Evolutionary conservation across 2,888 invertebrate species (phyloP).

Genomic region (Bimastos eiseni): DNA sequence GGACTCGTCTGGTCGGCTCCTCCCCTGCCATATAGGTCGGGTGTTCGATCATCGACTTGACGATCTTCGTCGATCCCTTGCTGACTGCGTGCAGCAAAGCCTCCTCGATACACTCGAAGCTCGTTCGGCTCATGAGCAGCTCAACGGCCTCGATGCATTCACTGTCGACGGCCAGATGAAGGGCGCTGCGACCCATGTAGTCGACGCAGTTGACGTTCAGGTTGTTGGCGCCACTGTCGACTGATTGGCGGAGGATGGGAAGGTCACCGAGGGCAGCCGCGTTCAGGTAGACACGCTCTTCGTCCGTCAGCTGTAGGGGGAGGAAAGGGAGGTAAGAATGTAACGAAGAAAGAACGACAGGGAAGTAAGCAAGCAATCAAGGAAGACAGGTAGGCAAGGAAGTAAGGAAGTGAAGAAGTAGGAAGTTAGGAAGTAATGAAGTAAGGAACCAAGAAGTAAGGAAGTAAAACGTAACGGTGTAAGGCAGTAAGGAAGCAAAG

Average conservation of each 20-base stretch:
- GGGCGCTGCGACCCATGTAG: constrained; percentile 71
- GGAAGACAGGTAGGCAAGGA: no score
- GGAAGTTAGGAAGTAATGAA: no score
- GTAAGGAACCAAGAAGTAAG: no score
- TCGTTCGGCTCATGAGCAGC: constrained; percentile 68
- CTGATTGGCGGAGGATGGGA: constrained; percentile 58
- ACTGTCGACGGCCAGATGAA: constrained; percentile 72
- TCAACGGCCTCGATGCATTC: constrained; percentile 71
- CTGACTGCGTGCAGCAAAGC: constrained; percentile 72
- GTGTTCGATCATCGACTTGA: constrained; percentile 66
- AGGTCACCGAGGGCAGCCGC: constrained; percentile 61
- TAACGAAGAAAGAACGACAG: no score
- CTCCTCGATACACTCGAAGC: constrained; percentile 70
- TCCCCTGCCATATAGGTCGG: constrained; percentile 62
- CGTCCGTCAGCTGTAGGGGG: constrained; percentile 57
- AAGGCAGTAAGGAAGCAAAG: no score
- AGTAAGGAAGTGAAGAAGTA: no score
- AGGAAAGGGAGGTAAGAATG: neutral
- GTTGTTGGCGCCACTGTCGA: constrained; percentile 49
- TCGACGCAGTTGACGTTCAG: constrained; percentile 62
- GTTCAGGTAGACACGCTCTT: constrained; percentile 61
- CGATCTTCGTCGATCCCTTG: constrained; percentile 69
- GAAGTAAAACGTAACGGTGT: no score
- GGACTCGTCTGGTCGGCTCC: constrained; percentile 54
- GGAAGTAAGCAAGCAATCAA: no score